Base-by-base conservation (phyloP, 2,113 vertebrate genomes). In the Pomatorhinus ruficollis region DNA sequence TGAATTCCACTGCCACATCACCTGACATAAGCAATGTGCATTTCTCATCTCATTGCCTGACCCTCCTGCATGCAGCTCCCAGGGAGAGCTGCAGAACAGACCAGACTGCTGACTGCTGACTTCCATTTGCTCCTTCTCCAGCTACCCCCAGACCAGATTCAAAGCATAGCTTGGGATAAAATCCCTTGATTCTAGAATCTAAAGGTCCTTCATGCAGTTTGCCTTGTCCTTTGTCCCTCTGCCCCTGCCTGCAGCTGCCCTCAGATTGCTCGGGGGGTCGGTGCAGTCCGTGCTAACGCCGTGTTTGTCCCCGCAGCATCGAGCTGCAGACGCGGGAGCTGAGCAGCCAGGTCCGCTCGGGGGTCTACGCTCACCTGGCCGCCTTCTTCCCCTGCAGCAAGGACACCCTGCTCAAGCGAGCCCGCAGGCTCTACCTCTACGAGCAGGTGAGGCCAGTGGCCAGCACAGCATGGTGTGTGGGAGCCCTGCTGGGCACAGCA, bases 321-420 rank as follows among this genome's bases (percentile, higher is more conserved):
- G 99, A 99, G 96, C 82, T 99, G 70, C 98, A 99, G 96, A 98
- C 98, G 11, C 98, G 98, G 70, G 99, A 98, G 82, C 98, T 99
- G 63, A 98, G 97, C 33, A 98, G 98, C 84, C 98, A 98, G 83
- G 40, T 98, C 25, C 99, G 98, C n/a, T 99, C 99, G 12, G 98
- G 98, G 57, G 98, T 99, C 20, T 99, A 99, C 42, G 98, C 98
- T 10, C 98, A 99, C 91, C 98, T 99, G 84, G 98, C 99, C 6
- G 98, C 98, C 12, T 98, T 99, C 97, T 97, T 99, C 92, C 99
- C 99, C n/a, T 99, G 99, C 97, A 99, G 98, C 96, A 99, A 98
- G 97, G 99, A 99, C 33, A 98, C 99, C 0, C 98, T 99, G 87
- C 90, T 99, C 50, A 99, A 99, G 93, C 97, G 99, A 17, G 98